Evolutionary conservation across 2,797 vertebrate genomes (phyloP), one percentile per base, ranked within the genome.

Genomic region (Nyctibius grandis): DNA sequence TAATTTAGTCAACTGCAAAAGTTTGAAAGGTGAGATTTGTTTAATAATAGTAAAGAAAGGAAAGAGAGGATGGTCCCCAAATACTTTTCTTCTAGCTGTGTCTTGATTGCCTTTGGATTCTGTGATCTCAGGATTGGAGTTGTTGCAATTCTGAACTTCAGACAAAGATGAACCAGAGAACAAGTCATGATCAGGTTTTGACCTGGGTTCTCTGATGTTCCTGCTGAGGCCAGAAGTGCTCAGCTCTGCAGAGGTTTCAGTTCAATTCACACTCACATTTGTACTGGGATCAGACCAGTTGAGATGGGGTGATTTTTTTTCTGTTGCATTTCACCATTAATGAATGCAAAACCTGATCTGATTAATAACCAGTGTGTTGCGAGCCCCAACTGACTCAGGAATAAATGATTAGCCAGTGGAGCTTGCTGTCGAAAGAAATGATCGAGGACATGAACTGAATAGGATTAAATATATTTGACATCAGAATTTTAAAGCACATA

Each of bases 351-450:
- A 53, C 18, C 23, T 1, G 2, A 70, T 47, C 75, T 94, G 74
- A 91, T 93, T 94, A 91, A 96, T 91, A 93, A 91, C 63, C 18
- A 82, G 15, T 40, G 48, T 77, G 40, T 76, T 93, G 31, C 61
- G 94, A 96, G 42, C 53, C 73, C n/a, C 34, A 70, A 2, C 48
- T 42, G 2, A 93, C 74, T 91, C 51, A 47, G 77, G 67, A 93
- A 74, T 79, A 95, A 95, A 95, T 91, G 67, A 91, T 94, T 89
- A 95, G 48, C 54, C 83, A 82, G 6, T 82, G 85, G 77, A 95
- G 53, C 42, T 89, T 76, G 36, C 88, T 95, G 94, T 95, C 88
- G 85, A 50, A 89, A 91, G 6, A 85, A 91, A 91, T 85, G 77
- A 91, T 80, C 91, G 85, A 96, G 77, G 53, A 86, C 64, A 68